Base-by-base conservation (phyloP, 2,888 invertebrate species). In the Hydropsyche betteni region DNA sequence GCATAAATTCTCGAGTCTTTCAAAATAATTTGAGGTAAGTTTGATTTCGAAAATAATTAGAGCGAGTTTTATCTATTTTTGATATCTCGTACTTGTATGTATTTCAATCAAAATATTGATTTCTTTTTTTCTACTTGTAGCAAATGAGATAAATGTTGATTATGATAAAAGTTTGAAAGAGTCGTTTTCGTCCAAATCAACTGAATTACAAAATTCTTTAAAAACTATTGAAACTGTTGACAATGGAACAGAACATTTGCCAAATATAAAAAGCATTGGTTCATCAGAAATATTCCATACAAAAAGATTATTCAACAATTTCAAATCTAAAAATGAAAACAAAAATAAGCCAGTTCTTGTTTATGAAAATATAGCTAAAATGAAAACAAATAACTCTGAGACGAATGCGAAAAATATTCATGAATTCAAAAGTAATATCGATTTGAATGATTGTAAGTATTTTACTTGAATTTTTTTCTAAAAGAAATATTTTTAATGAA, bases 271-370 rank as follows among this genome's bases (percentile, higher is more conserved):
- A 5, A 80, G 81, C 58, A 81, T 82, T 0, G 82, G 82, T 0
- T 84, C 84, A 73, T 44, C 77, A 71, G 77, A 78, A 53, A 76
- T 79, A 7, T 79, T 79, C 74, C 76, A 78, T 68, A 78, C 77
- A 69, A 68, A 78, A 16, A 58, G 79, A 68, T 75, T 79, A 7
- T 79, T 78, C 44, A 74, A 74, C 12, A 76, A 79, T 34, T 75
- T 72, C 44, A 78, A 78, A 69, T 75, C 78, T 34, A 77, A 74
- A 58, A 79, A 77, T 55, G 77, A 78, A 10, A 78, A 79, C 16
- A 36, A 10, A 33, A 64, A n/a, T 10, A 36, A 64, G 6, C 10
- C 24, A 12, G 10, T 10, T 53, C n/a, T 51, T 4, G 33, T 4
- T 16, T 34, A 50, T 44, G 44, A 44, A 8, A 44, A 44, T 44